Evolutionary conservation across 2,797 vertebrate genomes (phyloP), one percentile per base, ranked within the genome.

Genomic region (Gallinago solitaria): DNA sequence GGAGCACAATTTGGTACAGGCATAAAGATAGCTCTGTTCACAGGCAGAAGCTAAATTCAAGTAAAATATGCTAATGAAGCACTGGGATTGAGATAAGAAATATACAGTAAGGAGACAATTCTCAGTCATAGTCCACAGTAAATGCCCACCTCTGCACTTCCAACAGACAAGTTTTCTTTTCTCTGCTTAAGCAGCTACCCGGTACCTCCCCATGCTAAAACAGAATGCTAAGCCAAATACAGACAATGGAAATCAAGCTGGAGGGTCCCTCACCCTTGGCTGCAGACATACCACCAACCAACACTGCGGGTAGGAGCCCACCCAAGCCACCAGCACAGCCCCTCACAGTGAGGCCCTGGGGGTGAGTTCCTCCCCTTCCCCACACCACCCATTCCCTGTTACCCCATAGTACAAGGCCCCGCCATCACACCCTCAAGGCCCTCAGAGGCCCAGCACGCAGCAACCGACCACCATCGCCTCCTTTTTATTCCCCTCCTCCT

Each of bases 221-320:
- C 0, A 50, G 3, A 1, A 4, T 0, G 2, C 25, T 20, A 53
- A 45, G 43, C 11, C 15, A 60, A 65, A 65, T 1, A n/a, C 0
- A 33, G 12, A 21, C 28, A 32, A 9, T 0, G 4, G 20, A n/a
- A 2, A 20, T 17, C 39, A 4, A 1, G 7, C 14, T 4, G 4
- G 2, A 4, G 2, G 3, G 19, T 4, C 30, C 17, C 23, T 16
- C 69, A 28, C 3, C 12, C 45, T 45, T 10, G 2, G 15, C 48
- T 35, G 2, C 9, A 5, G 20, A 5, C 1, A 4, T 3, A 12
- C 8, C 6, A 7, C 4, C 9, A n/a, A 16, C 12, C 63, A 11
- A 43, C 1, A 5, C 27, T 15, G 28, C 4, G 0, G 16, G 20
- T 30, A 47, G 33, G 16, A 27, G 21, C 39, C 33, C 39, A 8